These are phyloP conservation scores for Drosophila auraria DNA, from an alignment of 1,140 invertebrate species.

Conservation along the genomic window DNA sequence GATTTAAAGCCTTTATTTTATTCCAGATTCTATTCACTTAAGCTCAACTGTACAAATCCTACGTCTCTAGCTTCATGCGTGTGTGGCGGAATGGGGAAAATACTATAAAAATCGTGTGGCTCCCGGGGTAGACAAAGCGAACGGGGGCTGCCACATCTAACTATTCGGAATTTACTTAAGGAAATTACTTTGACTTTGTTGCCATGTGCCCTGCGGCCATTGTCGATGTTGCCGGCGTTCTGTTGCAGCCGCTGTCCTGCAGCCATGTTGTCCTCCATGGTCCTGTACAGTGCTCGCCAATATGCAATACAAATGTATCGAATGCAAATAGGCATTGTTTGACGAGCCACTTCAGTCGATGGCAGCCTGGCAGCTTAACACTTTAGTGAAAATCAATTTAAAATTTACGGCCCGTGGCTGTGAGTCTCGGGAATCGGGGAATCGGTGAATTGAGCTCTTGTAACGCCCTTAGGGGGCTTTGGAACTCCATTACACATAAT, in stretches of 20 bases:
- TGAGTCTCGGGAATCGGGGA: not conserved
- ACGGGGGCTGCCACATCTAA: slow-evolving; percentile 19
- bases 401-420: slow-evolving; percentile 14
- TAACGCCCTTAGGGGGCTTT: slow-evolving; percentile 4
- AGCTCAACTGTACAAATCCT: slow-evolving; percentile 2
- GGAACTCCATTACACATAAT: slow-evolving; percentile 33
- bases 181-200: slow-evolving; percentile 64
- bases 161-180: slow-evolving; percentile 63
- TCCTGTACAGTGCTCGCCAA: slow-evolving; percentile 1
- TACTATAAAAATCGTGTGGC: slow-evolving; percentile 40
- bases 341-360: slow-evolving; percentile 31
- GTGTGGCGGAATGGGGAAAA: slow-evolving; percentile 4
- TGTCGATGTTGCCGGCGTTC: slow-evolving; percentile 13
- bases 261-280: not conserved
- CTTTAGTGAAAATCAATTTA: slow-evolving; percentile 58
- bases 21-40: not conserved
- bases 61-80: not conserved
- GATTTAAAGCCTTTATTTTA: not conserved
- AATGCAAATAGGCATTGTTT: slow-evolving; percentile 63
- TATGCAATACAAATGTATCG: slow-evolving; percentile 49
- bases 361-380: slow-evolving; percentile 39
- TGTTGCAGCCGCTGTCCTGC: not conserved
- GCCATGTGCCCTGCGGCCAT: slow-evolving; percentile 25
- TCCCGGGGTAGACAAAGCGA: slow-evolving; percentile 32
- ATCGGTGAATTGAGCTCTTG: not conserved